phyloP scores from a whole-genome alignment of 1,140 invertebrate species.

The Drosophila elegans region DNA sequence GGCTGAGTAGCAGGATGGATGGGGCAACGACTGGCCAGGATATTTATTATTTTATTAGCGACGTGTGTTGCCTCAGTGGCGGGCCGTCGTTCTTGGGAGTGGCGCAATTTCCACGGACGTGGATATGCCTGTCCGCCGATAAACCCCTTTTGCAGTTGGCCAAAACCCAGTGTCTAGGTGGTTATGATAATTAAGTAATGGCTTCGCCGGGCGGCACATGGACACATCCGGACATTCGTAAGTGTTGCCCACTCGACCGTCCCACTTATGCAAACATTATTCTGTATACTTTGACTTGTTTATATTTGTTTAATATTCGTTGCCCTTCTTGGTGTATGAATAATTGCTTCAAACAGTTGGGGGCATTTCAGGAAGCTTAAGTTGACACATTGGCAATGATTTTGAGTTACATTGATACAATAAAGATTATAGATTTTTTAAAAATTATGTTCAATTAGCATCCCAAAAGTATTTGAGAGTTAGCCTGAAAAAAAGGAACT shows the following conservation, averaged over 20 bases:
- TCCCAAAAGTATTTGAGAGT: too few species aligned
- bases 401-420: too few species aligned
- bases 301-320: slow-evolving; percentile 14
- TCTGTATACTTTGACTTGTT: slow-evolving; percentile 14
- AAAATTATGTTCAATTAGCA: too few species aligned
- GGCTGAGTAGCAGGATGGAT: slow-evolving; percentile 32
- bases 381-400: too few species aligned
- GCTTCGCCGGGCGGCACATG: slow-evolving; percentile 46
- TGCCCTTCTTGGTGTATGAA: slow-evolving; percentile 42
- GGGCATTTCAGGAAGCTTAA: background rate
- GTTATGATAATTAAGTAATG: slow-evolving; percentile 82
- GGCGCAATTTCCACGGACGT: slow-evolving; percentile 53
- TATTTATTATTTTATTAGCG: slow-evolving; percentile 83
- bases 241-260: slow-evolving; percentile 76
- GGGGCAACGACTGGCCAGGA: slow-evolving; percentile 49
- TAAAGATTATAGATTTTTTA: too few species aligned
- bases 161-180: slow-evolving; percentile 37
- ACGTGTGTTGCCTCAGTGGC: slow-evolving; percentile 57
- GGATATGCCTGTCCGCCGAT: background rate
- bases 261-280: slow-evolving; percentile 57
- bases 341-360: slow-evolving; percentile 49
- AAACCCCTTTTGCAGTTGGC: slow-evolving; percentile 66
- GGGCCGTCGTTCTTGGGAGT: slow-evolving; percentile 49
- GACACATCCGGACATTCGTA: slow-evolving; percentile 45
- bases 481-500: too few species aligned